A percentile compares a stretch with the other conserved stretches of the same genome.
These are phyloP conservation scores for Lepidochitona cinerea DNA, from an alignment of 2,888 invertebrate genomes.

Conservation along the genomic window DNA sequence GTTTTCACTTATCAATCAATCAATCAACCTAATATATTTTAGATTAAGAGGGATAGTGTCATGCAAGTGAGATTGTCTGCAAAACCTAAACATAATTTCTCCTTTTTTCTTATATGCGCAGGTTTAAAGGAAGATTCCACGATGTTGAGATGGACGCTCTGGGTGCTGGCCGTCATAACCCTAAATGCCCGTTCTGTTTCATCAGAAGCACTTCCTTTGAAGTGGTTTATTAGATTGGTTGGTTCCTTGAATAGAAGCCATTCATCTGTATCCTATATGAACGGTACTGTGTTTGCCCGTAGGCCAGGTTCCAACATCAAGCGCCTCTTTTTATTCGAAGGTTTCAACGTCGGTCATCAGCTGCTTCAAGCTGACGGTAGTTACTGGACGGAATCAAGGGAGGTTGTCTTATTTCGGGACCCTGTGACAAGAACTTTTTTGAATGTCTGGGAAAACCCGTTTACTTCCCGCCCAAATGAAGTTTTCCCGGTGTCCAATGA, in stretches of 20 bases:
- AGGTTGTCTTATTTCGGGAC: constrained; percentile 39
- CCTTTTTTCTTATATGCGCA: too few relatives aligned
- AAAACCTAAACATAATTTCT: too few relatives aligned
- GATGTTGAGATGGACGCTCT: too few relatives aligned
- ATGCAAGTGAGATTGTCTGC: too few relatives aligned
- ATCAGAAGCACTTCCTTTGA: too few relatives aligned
- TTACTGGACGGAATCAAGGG: constrained; percentile 35
- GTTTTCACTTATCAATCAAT: too few relatives aligned
- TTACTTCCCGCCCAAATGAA: constrained; percentile 32
- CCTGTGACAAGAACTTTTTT: constrained; percentile 31
- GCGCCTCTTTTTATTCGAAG: constrained; percentile 41
- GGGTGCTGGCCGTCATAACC: too few relatives aligned
- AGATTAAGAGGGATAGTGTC: too few relatives aligned
- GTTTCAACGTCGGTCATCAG: constrained; percentile 39
- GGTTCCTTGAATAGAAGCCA: constrained; percentile 29
- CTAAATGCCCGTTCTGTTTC: too few relatives aligned
- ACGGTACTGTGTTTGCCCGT: constrained; percentile 35
- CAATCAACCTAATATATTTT: too few relatives aligned
- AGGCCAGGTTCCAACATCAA: constrained; percentile 18
- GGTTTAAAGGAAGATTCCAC: too few relatives aligned
- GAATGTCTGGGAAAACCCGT: constrained; percentile 34
- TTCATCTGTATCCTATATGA: constrained; percentile 27
- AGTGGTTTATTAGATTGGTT: background rate
- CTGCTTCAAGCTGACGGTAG: constrained; percentile 26
- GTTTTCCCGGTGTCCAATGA: constrained; percentile 40